Evolutionary conservation across 2,113 vertebrate species (phyloP).

Genomic region (Oreotrochilus melanogaster): DNA sequence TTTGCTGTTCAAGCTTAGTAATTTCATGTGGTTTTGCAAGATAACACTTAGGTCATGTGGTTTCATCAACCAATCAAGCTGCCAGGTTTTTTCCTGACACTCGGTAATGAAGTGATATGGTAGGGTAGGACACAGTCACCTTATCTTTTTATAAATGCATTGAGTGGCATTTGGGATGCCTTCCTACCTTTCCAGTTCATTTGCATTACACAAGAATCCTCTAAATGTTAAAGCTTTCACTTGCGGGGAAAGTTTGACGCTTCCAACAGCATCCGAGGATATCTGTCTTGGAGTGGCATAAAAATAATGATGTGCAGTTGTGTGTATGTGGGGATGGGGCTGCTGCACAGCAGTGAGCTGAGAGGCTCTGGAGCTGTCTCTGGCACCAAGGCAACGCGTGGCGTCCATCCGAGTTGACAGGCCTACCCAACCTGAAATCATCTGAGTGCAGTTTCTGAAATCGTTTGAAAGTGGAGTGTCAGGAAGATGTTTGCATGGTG

Average conservation of each 20-base stretch:
- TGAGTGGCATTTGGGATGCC: constrained; percentile 59
- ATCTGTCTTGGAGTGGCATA: constrained; percentile 36
- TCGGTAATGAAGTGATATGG: constrained; percentile 60
- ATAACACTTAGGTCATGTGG: constrained; percentile 65
- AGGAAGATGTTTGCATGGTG: constrained; percentile 73
- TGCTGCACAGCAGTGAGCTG: constrained; percentile 5
- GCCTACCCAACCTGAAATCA: constrained; percentile 79
- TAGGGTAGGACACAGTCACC: constrained; percentile 47
- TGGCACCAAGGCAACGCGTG: background rate
- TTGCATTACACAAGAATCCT: constrained; percentile 54
- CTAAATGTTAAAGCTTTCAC: constrained; percentile 65
- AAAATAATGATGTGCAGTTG: constrained; percentile 63
- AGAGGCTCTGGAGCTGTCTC: constrained; percentile 43
- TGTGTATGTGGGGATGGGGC: background rate
- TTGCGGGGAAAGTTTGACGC: constrained; percentile 13
- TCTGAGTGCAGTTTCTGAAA: constrained; percentile 75
- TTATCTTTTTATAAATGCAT: constrained; percentile 68
- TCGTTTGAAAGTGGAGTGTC: constrained; percentile 78
- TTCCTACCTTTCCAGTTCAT: constrained; percentile 40
- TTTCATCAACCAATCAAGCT: constrained; percentile 56
- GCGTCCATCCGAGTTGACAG: constrained; percentile 72
- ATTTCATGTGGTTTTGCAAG: constrained; percentile 52
- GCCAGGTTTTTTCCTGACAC: constrained; percentile 38
- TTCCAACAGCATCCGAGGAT: constrained; percentile 8
- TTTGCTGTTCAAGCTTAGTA: constrained; percentile 14